Evolutionary conservation across 2,888 invertebrate genomes (phyloP).

Genomic region (Volucella bombylans): DNA sequence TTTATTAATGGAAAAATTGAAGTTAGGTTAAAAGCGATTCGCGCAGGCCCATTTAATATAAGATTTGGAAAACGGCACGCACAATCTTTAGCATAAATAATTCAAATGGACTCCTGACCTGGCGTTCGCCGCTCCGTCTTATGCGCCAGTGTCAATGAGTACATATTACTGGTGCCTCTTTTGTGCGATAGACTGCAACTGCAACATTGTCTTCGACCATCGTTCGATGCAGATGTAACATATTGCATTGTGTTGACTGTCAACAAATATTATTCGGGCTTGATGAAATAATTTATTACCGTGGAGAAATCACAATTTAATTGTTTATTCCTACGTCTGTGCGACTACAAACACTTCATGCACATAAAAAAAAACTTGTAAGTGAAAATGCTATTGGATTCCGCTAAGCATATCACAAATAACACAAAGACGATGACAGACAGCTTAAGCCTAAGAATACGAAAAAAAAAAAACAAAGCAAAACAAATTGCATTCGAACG

Average conservation of each 20-base stretch:
- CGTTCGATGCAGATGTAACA: background rate
- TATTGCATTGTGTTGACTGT: constrained; percentile 58
- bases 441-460: too few species aligned
- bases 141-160: constrained; percentile 68
- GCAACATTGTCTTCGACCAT: constrained; percentile 37
- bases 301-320: constrained; percentile 71
- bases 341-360: constrained; percentile 1
- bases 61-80: constrained; percentile 74
- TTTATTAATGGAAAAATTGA: constrained; percentile 74
- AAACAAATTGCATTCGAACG: constrained; percentile 46
- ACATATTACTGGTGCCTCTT: constrained; percentile 23
- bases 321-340: constrained; percentile 69
- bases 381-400: constrained; percentile 20
- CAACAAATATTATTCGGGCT: constrained; percentile 72
- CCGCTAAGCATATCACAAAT: background rate
- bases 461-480: constrained; percentile 37
- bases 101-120: constrained; percentile 70
- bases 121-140: constrained; percentile 67
- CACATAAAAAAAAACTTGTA: constrained; percentile 12
- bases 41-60: constrained; percentile 73
- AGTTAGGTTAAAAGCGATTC: constrained; percentile 74
- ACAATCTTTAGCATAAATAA: constrained; percentile 73
- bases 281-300: constrained; percentile 73
- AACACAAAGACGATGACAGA: constrained; percentile 2
- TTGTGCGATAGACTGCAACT: constrained; percentile 40